Conservation (phyloP, 2,888 invertebrate species). For the Heliconius hortense region DNA sequence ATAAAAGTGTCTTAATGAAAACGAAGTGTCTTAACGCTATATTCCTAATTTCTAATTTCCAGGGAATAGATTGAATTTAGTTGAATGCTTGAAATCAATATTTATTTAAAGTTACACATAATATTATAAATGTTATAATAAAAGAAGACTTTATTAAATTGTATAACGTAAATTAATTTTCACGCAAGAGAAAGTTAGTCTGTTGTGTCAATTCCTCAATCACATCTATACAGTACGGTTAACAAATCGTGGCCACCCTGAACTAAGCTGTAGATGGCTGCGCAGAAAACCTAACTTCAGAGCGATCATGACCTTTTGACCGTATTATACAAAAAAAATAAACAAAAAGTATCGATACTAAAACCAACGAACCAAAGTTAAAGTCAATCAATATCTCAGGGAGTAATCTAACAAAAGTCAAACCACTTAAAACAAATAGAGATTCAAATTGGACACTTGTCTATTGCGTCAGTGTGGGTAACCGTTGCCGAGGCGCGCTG, state of each 20-base stretch:
- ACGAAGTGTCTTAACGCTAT: too few species aligned
- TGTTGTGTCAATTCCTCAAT: background rate
- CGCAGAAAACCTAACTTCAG: too few species aligned
- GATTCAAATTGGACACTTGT: slow-evolving; percentile 78
- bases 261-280: too few species aligned
- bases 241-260: too few species aligned
- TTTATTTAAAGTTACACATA: background rate
- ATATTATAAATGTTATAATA: background rate
- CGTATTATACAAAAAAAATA: background rate
- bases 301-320: too few species aligned
- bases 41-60: too few species aligned
- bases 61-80: too few species aligned
- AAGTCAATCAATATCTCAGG: slow-evolving; percentile 45
- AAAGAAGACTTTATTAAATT: background rate
- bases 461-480: slow-evolving; percentile 73
- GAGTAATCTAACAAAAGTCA: slow-evolving; percentile 73
- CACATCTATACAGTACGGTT: background rate
- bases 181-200: background rate
- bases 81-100: background rate
- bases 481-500: slow-evolving; percentile 66
- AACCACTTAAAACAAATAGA: slow-evolving; percentile 72
- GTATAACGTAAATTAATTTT: background rate
- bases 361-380: slow-evolving; percentile 41
- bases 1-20: too few species aligned
- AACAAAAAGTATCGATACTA: slow-evolving; percentile 44